phyloP scores from a whole-genome alignment of 1,140 invertebrate genomes.

The Drosophila paulistorum region DNA sequence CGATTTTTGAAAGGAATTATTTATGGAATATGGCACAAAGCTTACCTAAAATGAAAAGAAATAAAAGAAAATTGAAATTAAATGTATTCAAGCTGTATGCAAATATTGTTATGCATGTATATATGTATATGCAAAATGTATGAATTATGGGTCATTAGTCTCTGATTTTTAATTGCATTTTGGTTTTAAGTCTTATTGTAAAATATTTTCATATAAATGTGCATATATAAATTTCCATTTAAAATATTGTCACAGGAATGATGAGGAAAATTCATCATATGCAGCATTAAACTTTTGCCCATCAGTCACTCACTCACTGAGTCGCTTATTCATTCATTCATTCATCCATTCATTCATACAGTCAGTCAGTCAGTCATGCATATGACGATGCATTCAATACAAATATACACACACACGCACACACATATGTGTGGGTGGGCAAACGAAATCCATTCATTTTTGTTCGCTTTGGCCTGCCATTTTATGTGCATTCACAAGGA shows the following conservation, averaged over 20 bases:
- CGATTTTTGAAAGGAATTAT: background rate
- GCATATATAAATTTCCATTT: constrained; percentile 36
- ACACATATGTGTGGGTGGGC: background rate
- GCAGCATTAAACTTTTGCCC: constrained; percentile 20
- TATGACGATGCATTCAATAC: constrained; percentile 22
- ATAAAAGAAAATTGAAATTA: background rate
- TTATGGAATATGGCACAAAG: background rate
- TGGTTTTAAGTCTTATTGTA: background rate
- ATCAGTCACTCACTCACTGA: background rate
- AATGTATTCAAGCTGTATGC: background rate
- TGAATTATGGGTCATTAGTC: no score
- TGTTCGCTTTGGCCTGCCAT: constrained; percentile 19
- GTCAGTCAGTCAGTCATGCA: constrained; percentile 22
- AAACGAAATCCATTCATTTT: constrained; percentile 14
- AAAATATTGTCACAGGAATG: constrained; percentile 19
- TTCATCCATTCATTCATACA: constrained; percentile 7
- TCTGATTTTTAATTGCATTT: no score
- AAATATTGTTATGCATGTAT: background rate
- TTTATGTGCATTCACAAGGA: constrained; percentile 23
- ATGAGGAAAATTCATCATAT: constrained; percentile 34
- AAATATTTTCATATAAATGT: constrained; percentile 15
- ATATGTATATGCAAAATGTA: no score
- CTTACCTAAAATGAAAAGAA: background rate
- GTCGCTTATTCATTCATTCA: background rate
- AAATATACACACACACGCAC: background rate